A percentile compares a stretch with the other conserved stretches of the same genome.
phyloP scores from a whole-genome alignment of 1,140 invertebrate genomes.

The Lepidotrigona ventralis region DNA sequence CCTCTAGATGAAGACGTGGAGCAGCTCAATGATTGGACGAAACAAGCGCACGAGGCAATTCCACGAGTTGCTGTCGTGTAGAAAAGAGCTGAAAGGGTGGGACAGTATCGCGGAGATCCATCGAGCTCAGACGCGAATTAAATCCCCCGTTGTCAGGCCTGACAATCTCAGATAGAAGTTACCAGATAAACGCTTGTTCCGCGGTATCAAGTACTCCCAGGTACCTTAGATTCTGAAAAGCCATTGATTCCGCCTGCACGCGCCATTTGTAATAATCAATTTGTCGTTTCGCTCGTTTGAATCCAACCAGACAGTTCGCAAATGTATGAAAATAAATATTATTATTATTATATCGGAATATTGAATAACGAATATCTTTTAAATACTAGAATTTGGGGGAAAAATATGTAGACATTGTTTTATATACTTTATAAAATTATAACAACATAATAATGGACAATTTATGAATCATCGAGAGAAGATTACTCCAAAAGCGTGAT shows the following conservation, averaged over 20 bases:
- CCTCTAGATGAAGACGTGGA: not conserved
- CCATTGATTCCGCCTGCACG: not conserved
- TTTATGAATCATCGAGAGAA: no score
- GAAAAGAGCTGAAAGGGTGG: constrained; percentile 1
- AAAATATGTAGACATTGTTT: not conserved
- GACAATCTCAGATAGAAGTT: constrained; percentile 46
- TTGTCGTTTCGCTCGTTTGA: no score
- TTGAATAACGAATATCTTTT: not conserved
- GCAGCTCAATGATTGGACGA: not conserved
- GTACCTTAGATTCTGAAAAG: not conserved
- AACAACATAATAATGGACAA: no score
- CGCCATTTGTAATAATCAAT: not conserved
- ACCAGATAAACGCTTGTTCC: constrained; percentile 44
- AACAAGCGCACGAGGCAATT: constrained; percentile 6
- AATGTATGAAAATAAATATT: not conserved
- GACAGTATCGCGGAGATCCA: not conserved
- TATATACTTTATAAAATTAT: no score
- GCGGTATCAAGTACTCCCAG: constrained; percentile 39
- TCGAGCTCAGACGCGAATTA: constrained; percentile 29
- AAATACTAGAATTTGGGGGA: no score
- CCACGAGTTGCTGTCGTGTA: not conserved
- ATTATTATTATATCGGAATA: not conserved
- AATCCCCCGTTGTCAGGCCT: constrained; percentile 30
- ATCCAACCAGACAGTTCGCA: no score
- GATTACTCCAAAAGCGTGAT: not conserved